Evolutionary conservation across 2,797 vertebrate genomes (phyloP), one percentile per base, ranked within the genome.

Genomic region (Epinephelus awoara): DNA sequence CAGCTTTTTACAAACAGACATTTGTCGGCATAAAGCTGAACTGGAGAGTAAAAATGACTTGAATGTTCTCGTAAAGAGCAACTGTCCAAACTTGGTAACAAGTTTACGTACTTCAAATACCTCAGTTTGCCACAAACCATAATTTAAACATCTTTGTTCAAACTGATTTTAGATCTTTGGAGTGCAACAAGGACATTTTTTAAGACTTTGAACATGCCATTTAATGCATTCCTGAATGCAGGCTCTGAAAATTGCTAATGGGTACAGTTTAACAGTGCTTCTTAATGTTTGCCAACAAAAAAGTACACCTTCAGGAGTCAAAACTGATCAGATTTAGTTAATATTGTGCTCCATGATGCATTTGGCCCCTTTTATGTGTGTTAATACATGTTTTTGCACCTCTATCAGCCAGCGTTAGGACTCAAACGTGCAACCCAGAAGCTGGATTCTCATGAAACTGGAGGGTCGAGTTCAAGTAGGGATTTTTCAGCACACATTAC

Each of bases 381-480:
- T 17, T 29, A 55, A 61, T 51, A 51, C 18, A 47, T n/a, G 9
- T 17, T 34, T 6, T 59, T 67, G 49, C 21, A 63, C 18, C 13
- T 68, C 59, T 64, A 17, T 51, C 51, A 76, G 42, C 61, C 38
- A 23, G 40, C 5, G 1, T 19, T 64, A 11, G 25, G 70, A 80
- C 65, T 82, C 25, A 67, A 75, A 68, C 56, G 34, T 10, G 13
- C 56, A 61, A 62, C 73, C 9, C 47, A 80, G 38, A 73, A 77
- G 34, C 64, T 61, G 62, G 21, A 62, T 79, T 82, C 67, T 78
- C 66, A 72, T 66, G 58, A 72, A 84, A 54, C 77, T 57, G 6
- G 61, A 72, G 58, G 77, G 84, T 90, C 79, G 81, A 90, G 90
- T 93, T 93, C 90, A 92, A 90, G 84, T 77, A 56, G 81, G 88